Conservation (phyloP, 2,113 vertebrate genomes). For the Rhizomys pruinosus region DNA sequence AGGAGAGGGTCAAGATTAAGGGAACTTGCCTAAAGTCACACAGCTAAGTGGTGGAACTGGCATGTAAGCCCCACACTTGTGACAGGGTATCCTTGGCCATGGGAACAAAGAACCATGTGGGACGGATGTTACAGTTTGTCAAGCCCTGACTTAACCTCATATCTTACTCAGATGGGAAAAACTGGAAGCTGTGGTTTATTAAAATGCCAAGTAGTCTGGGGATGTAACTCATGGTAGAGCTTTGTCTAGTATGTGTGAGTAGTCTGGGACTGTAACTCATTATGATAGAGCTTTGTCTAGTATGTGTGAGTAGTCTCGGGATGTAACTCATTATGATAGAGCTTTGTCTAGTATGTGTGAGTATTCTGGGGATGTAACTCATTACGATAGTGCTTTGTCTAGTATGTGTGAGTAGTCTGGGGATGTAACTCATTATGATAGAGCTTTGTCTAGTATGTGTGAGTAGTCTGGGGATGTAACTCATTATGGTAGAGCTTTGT, state of each 20-base stretch:
- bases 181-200: background rate
- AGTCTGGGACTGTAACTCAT: too few species aligned
- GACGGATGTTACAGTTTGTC: background rate
- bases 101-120: slow-evolving; percentile 64
- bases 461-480: too few species aligned
- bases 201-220: background rate
- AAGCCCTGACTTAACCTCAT: background rate
- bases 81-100: background rate
- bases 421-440: too few species aligned
- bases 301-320: too few species aligned
- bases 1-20: background rate
- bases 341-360: too few species aligned
- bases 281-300: too few species aligned
- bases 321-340: too few species aligned
- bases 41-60: background rate
- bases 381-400: too few species aligned
- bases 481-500: too few species aligned
- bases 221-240: background rate
- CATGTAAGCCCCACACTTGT: background rate
- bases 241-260: background rate
- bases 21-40: background rate
- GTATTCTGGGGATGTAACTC: too few species aligned
- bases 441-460: too few species aligned
- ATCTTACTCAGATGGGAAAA: background rate
- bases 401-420: too few species aligned